Base-by-base conservation (phyloP, 2,113 vertebrate genomes). In the Eptesicus fuscus region DNA sequence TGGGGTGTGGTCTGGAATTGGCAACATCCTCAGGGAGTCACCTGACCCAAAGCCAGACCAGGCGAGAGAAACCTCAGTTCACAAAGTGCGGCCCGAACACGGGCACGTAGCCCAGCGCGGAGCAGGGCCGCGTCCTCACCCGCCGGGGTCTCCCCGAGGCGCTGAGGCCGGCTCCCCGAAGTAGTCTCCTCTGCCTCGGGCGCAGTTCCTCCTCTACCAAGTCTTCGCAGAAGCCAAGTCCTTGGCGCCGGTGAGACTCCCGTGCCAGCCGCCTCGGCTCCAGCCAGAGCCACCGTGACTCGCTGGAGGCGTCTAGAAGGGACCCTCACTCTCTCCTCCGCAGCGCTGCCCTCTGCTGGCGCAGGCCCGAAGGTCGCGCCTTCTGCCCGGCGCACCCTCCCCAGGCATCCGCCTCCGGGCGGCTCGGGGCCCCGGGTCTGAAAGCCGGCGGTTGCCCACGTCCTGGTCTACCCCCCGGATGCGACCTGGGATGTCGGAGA, bases 331-430 rank as follows among this genome's bases (percentile, higher is more conserved):
- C 6, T 32, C 40, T 83, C 30, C 90, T 96, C 93, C 42, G 83
- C 95, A 80, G 94, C 71, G 80, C 97, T 84, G 96, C 96, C 96
- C 96, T 96, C 96, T 97, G 92, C 94, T 94, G 95, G 96, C 70
- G 20, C 44, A 40, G 5, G 93, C 88, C 61, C 83, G 77, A 28
- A 59, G 18, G 71, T 82, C 56, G 85, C 4, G 23, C 35, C 77
- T 59, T 23, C 49, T 17, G 40, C 82, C 69, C 2, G 5, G 11
- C 11, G 63, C 37, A 16, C 32, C 65, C 47, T 30, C 22, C 42
- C n/a, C 2, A 30, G 73, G 12, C 63, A 1, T 28, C 90, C 14
- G 35, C 63, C 35, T 20, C 4, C 1, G 2, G 4, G 32, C 14
- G 30, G n/a, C 87, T 32, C 20, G 0, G 17, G 63, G 32, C 35